phyloP scores from a whole-genome alignment of 2,888 invertebrate species.

The Pherbina coryleti region DNA sequence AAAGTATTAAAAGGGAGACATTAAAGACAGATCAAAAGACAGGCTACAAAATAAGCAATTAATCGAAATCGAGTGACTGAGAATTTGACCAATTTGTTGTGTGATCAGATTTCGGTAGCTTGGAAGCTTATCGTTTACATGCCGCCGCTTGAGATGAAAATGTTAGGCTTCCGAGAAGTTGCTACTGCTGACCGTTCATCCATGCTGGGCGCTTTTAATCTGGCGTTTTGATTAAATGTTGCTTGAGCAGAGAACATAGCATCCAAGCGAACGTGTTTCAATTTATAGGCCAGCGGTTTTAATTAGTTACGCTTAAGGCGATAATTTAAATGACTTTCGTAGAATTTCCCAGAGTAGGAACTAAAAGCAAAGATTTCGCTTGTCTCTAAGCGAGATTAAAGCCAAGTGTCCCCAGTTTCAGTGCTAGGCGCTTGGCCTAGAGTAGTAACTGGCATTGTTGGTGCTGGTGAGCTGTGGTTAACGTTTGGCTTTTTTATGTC shows the following conservation, averaged over 20 bases:
- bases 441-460: neutral
- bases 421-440: neutral
- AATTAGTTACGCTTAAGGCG: slow-evolving; percentile 41
- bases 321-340: slow-evolving; percentile 37
- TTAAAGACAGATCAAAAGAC: slow-evolving; percentile 13
- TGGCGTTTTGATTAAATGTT: slow-evolving; percentile 27
- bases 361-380: neutral
- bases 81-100: slow-evolving; percentile 31
- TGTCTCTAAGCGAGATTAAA: neutral
- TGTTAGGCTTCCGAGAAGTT: slow-evolving; percentile 31
- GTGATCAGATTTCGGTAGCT: slow-evolving; percentile 31
- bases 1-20: neutral
- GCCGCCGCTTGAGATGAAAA: slow-evolving; percentile 7
- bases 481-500: neutral
- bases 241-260: neutral
- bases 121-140: neutral
- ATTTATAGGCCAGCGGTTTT: slow-evolving; percentile 29
- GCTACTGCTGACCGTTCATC: neutral
- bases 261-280: slow-evolving; percentile 11
- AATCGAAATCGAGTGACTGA: slow-evolving; percentile 25
- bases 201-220: slow-evolving; percentile 14
- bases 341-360: slow-evolving; percentile 24
- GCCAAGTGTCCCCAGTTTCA: slow-evolving; percentile 6
- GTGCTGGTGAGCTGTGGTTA: neutral
- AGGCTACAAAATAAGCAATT: slow-evolving; percentile 32